phyloP scores from a whole-genome alignment of 2,888 invertebrate genomes.

The Strigamia crassipes region DNA sequence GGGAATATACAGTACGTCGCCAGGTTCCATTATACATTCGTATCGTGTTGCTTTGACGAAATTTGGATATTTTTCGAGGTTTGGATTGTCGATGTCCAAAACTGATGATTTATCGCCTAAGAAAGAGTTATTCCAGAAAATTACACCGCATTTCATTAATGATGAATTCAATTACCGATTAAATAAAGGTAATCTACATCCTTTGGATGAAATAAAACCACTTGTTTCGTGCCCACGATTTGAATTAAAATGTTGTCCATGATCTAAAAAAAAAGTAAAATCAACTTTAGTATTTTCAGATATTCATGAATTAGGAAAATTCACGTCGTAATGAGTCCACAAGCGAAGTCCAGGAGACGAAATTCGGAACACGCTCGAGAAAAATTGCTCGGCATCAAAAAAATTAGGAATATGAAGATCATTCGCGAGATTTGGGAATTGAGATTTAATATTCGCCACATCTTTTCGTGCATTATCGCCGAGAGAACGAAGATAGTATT shows the following conservation, averaged over 20 bases:
- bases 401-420: conserved; percentile 61
- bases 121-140: neutral
- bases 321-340: conserved; percentile 66
- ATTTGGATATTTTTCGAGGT: conserved; percentile 60
- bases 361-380: conserved; percentile 64
- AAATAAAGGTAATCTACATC: conserved; percentile 63
- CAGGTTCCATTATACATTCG: conserved; percentile 60
- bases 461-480: conserved; percentile 63
- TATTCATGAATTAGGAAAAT: no score
- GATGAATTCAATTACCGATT: conserved; percentile 56
- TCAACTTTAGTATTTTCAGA: neutral
- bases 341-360: conserved; percentile 62
- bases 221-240: conserved; percentile 61
- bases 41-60: conserved; percentile 59
- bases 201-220: conserved; percentile 62
- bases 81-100: conserved; percentile 62
- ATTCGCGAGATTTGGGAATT: conserved; percentile 61
- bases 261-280: conserved; percentile 55
- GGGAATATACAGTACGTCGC: conserved; percentile 64
- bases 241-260: conserved; percentile 66
- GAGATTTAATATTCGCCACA: conserved; percentile 61
- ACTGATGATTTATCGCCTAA: conserved; percentile 64
- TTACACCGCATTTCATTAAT: neutral
- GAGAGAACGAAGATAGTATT: conserved; percentile 56
- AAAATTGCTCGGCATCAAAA: conserved; percentile 59